Percentiles rank a stretch among this genome's conserved stretches.
Conservation (phyloP, 2,113 vertebrate genomes). For the Chaetodon trifascialis region DNA sequence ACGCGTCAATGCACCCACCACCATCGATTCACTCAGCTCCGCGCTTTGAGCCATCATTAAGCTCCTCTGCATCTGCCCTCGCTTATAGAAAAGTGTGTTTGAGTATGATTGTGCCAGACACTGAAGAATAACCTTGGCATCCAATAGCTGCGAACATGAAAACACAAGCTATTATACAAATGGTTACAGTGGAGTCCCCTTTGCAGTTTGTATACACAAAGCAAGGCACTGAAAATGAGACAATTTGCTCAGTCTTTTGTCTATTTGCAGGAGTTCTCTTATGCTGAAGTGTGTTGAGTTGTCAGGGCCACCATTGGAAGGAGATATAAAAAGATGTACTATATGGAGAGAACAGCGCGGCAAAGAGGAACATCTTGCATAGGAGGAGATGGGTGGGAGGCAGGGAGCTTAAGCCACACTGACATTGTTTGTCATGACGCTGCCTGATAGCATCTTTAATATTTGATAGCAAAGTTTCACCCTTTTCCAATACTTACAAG, state of each 20-base stretch:
- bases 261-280: neutral
- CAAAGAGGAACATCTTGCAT: neutral
- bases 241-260: neutral
- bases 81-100: conserved; percentile 40
- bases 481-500: conserved; percentile 45
- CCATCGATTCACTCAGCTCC: conserved; percentile 69
- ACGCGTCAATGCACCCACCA: conserved; percentile 57
- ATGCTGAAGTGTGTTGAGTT: neutral
- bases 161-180: conserved; percentile 29
- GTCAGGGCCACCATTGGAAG: neutral
- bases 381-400: neutral
- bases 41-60: conserved; percentile 61
- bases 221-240: conserved; percentile 7
- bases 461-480: conserved; percentile 68
- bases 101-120: conserved; percentile 8
- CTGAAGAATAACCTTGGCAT: conserved; percentile 18
- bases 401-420: conserved; percentile 29
- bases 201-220: conserved; percentile 1
- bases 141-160: neutral
- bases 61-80: conserved; percentile 49
- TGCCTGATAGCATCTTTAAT: conserved; percentile 74
- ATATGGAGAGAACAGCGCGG: neutral
- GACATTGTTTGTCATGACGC: conserved; percentile 46
- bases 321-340: conserved; percentile 3
- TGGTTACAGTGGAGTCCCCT: neutral